Percentiles rank a stretch among this genome's conserved stretches.
Conservation (phyloP, 2,113 vertebrate genomes). For the Sorex fumeus region DNA sequence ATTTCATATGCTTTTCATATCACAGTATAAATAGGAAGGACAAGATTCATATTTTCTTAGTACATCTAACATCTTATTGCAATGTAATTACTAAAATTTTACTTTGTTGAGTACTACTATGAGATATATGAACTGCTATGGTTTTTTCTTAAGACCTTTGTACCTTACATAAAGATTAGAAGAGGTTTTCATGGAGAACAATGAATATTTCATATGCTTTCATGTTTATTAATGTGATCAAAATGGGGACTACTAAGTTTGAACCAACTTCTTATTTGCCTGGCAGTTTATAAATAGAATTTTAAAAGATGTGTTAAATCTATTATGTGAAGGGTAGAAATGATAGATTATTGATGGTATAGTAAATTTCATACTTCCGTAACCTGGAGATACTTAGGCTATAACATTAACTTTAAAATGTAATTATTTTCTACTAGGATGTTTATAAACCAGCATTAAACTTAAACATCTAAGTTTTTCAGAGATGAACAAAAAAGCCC, state of each 20-base stretch:
- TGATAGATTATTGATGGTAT: background rate
- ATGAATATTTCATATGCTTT: background rate
- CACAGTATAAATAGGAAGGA: slow-evolving; percentile 20
- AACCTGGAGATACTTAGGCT: slow-evolving; percentile 16
- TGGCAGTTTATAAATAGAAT: slow-evolving; percentile 48
- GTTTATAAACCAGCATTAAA: slow-evolving; percentile 40
- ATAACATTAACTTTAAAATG: background rate
- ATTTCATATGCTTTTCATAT: slow-evolving; percentile 51
- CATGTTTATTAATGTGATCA: slow-evolving; percentile 13
- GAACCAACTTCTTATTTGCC: background rate
- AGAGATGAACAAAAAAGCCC: background rate
- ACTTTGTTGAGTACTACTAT: slow-evolving; percentile 4
- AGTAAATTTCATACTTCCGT: slow-evolving; percentile 3
- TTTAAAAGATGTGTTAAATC: background rate
- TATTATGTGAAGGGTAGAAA: slow-evolving; percentile 3
- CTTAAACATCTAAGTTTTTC: background rate
- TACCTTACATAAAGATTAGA: slow-evolving; percentile 11
- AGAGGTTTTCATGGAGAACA: background rate
- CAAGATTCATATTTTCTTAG: background rate
- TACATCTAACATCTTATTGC: background rate
- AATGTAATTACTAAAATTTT: slow-evolving; percentile 41
- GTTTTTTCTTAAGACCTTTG: background rate
- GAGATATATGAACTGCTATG: background rate
- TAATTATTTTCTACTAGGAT: background rate
- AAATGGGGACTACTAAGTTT: background rate